Evolutionary conservation across 2,113 vertebrate species (phyloP).

Genomic region (Pedionomus torquatus): DNA sequence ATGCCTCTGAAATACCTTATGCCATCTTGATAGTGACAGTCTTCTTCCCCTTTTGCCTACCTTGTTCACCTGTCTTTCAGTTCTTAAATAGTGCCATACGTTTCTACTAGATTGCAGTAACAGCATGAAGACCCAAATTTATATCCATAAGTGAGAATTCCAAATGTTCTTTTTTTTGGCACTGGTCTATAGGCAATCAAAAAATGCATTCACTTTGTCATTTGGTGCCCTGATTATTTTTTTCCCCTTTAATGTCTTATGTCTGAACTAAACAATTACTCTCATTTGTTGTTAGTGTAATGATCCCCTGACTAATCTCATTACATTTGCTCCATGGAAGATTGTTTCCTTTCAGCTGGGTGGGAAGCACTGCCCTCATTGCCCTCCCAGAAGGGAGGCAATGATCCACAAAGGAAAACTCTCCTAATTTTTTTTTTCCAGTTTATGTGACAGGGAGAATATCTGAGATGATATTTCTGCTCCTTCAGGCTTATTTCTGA

Average conservation of each 20-base stretch:
- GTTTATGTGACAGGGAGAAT: background rate
- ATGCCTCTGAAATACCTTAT: background rate
- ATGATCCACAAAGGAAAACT: background rate
- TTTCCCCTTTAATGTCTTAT: background rate
- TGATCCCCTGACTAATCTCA: constrained; percentile 9
- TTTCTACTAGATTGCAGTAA: background rate
- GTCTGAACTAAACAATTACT: background rate
- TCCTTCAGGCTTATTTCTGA: background rate
- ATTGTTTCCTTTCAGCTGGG: background rate
- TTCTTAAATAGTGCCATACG: background rate
- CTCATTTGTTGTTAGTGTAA: constrained; percentile 33
- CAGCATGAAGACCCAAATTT: background rate
- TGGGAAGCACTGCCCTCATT: background rate
- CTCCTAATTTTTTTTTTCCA: constrained; percentile 14
- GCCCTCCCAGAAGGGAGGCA: constrained; percentile 13
- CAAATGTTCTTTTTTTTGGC: background rate
- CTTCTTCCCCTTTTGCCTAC: background rate
- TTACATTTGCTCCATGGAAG: background rate
- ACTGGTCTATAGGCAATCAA: background rate
- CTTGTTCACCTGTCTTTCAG: background rate
- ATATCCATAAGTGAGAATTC: background rate
- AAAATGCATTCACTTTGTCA: background rate
- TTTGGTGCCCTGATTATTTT: background rate
- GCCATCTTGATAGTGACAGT: background rate
- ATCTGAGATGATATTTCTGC: background rate